Conservation (phyloP, 2,113 vertebrate species). For the Amphiprion percula region DNA sequence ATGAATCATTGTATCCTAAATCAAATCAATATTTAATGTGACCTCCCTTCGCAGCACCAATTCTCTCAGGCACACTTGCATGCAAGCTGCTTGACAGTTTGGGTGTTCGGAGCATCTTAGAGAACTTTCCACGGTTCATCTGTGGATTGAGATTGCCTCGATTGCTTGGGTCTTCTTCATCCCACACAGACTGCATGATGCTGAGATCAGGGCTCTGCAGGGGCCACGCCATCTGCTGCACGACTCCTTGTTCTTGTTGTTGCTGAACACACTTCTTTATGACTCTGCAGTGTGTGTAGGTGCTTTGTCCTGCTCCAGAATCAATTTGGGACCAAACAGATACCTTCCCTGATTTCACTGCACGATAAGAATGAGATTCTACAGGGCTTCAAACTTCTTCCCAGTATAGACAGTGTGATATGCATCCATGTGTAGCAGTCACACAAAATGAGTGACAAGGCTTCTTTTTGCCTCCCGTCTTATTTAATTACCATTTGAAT, state of each 20-base stretch:
- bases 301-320: background rate
- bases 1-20: no score
- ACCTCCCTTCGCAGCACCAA: background rate
- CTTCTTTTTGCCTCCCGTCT: background rate
- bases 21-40: background rate
- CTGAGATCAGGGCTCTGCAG: constrained; percentile 14
- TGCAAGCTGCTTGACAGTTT: background rate
- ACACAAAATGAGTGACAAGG: background rate
- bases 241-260: constrained; percentile 8
- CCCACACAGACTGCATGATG: background rate
- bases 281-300: background rate
- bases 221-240: background rate
- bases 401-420: no score
- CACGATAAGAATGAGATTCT: background rate
- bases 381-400: no score
- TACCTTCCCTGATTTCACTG: background rate
- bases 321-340: background rate
- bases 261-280: constrained; percentile 1
- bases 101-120: background rate
- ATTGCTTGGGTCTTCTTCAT: background rate
- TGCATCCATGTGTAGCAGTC: background rate
- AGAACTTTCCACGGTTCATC: background rate
- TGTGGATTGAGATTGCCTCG: background rate
- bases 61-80: background rate
- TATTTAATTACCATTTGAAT: constrained; percentile 13